Conservation (phyloP, 1,140 invertebrate genomes). For the Ylistrum balloti region DNA sequence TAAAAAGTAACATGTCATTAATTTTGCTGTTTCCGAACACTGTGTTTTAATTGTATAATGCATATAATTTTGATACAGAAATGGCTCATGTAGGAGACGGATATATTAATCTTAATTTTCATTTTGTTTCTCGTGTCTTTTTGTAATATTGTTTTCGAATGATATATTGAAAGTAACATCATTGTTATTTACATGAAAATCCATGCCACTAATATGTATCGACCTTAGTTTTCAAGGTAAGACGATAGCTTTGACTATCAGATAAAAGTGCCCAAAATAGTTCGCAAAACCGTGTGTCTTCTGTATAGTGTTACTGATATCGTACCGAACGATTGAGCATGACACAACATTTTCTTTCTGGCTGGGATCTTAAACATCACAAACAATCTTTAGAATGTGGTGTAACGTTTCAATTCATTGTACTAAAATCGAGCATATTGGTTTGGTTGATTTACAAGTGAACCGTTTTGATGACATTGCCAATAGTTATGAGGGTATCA, state of each 20-base stretch:
- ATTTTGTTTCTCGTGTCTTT: too few relatives aligned
- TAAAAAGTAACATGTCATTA: too few relatives aligned
- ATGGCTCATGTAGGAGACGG: too few relatives aligned
- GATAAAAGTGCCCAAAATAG: slow-evolving; percentile 19
- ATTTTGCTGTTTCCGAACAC: too few relatives aligned
- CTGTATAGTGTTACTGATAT: neutral
- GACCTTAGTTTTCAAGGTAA: neutral
- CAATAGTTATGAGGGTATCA: neutral
- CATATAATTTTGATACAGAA: too few relatives aligned
- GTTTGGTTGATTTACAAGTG: neutral
- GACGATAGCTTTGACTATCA: neutral
- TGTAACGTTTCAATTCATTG: neutral
- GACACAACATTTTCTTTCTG: neutral
- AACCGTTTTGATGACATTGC: neutral
- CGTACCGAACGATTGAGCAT: neutral
- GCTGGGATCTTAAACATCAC: neutral
- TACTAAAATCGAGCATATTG: neutral
- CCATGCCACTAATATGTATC: too few relatives aligned
- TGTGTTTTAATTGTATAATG: too few relatives aligned
- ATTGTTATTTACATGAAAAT: too few relatives aligned
- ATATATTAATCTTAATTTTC: too few relatives aligned
- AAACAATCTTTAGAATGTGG: neutral
- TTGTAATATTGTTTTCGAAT: too few relatives aligned
- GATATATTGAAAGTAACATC: too few relatives aligned
- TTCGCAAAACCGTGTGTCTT: neutral